Percentiles rank a stretch among this genome's conserved stretches.
These are phyloP conservation scores for Drosophila mimica DNA, from an alignment of 2,888 invertebrate genomes.

Conservation along the genomic window DNA sequence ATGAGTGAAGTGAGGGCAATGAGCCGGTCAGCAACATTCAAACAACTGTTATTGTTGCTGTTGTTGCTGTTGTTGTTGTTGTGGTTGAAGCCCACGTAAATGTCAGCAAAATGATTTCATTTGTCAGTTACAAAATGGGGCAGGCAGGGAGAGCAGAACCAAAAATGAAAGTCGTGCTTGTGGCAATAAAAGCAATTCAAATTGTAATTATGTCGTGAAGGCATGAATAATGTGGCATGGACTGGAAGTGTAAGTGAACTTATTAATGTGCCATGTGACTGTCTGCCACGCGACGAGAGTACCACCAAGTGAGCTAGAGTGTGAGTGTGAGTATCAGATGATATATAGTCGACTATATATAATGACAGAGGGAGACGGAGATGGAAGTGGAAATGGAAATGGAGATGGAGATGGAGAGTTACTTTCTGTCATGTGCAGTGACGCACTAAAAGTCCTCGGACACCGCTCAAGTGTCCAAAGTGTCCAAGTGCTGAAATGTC, in stretches of 20 bases:
- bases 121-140: conserved; percentile 66
- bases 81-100: conserved; percentile 59
- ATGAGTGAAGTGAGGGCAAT: conserved; percentile 59
- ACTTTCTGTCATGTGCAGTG: conserved; percentile 57
- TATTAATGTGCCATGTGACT: conserved; percentile 64
- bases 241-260: conserved; percentile 73
- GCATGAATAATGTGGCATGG: conserved; percentile 76
- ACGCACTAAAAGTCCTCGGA: conserved; percentile 29
- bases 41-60: conserved; percentile 2
- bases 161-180: conserved; percentile 46
- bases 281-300: conserved; percentile 57
- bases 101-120: conserved; percentile 76
- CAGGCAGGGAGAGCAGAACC: conserved; percentile 42
- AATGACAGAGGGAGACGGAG: conserved; percentile 23
- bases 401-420: conserved; percentile 17
- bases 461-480: conserved; percentile 49
- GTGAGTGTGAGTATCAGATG: conserved; percentile 21
- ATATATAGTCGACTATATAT: conserved; percentile 9
- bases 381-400: conserved; percentile 17
- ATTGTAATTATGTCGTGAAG: conserved; percentile 75
- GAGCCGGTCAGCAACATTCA: conserved; percentile 40
- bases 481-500: conserved; percentile 36
- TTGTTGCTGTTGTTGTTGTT: conserved; percentile 16
- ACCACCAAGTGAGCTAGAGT: conserved; percentile 18
- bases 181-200: conserved; percentile 76